These are phyloP conservation scores for Callitettix versicolor DNA, from an alignment of 1,140 invertebrate species.

Conservation along the genomic window DNA sequence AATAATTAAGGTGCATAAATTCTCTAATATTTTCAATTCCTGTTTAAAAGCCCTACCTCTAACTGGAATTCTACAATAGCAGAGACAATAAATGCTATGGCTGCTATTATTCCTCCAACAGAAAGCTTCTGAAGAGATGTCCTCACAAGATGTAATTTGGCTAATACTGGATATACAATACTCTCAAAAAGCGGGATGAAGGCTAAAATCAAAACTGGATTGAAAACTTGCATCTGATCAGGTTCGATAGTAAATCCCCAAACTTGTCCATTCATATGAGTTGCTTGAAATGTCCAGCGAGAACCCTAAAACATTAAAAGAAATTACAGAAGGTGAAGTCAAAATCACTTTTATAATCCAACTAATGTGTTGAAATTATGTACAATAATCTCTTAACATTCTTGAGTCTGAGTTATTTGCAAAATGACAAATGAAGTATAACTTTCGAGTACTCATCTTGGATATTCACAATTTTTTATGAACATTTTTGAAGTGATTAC, in stretches of 20 bases:
- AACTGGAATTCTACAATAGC: slow-evolving; percentile 71
- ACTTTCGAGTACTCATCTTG: too few relatives aligned
- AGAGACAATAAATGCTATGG: slow-evolving; percentile 76
- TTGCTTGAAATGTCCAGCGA: slow-evolving; percentile 90
- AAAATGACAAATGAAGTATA: too few relatives aligned
- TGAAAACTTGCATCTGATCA: slow-evolving; percentile 84
- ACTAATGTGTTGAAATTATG: not conserved
- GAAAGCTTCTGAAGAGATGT: slow-evolving; percentile 65
- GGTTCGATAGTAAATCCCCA: slow-evolving; percentile 59
- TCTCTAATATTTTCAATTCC: too few relatives aligned
- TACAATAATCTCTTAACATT: not conserved
- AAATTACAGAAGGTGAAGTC: not conserved
- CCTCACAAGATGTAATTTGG: slow-evolving; percentile 38
- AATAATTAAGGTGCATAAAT: too few relatives aligned
- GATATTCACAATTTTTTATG: too few relatives aligned
- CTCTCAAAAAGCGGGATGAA: slow-evolving; percentile 82
- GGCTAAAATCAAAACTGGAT: slow-evolving; percentile 72
- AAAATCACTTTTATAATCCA: not conserved
- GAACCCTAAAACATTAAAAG: slow-evolving; percentile 54
- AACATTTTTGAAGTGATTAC: too few relatives aligned
- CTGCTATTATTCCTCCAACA: slow-evolving; percentile 73
- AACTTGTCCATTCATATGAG: slow-evolving; percentile 75
- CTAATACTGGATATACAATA: slow-evolving; percentile 50
- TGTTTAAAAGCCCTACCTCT: slow-evolving; percentile 40
- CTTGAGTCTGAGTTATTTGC: not conserved